These are phyloP conservation scores for Oreochromis niloticus DNA, from an alignment of 2,113 vertebrate genomes.

Conservation along the genomic window DNA sequence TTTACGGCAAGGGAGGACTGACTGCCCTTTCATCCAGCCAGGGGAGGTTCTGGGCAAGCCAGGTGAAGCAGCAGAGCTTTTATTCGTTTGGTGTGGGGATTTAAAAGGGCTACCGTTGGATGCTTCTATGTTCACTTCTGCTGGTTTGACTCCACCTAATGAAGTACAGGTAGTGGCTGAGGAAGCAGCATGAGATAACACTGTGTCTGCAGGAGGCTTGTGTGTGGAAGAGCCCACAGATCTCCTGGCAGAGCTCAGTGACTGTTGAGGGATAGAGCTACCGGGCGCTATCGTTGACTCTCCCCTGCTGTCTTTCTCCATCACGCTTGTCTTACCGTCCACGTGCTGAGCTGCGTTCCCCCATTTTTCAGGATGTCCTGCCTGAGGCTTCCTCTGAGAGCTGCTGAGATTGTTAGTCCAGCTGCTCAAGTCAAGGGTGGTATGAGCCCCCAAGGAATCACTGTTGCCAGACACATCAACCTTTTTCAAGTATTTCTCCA, in stretches of 20 bases:
- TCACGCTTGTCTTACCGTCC: neutral
- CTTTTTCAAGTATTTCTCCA: slow-evolving; percentile 87
- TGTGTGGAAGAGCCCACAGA: slow-evolving; percentile 10
- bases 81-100: neutral
- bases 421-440: slow-evolving; percentile 59
- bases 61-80: neutral
- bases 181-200: neutral
- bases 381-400: slow-evolving; percentile 14
- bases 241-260: slow-evolving; percentile 13
- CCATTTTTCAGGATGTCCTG: neutral
- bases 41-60: slow-evolving; percentile 1
- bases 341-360: neutral
- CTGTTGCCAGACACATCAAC: slow-evolving; percentile 68
- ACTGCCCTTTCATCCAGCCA: neutral
- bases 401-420: slow-evolving; percentile 35
- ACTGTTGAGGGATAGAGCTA: slow-evolving; percentile 33
- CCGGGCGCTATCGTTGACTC: neutral
- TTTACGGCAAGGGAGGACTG: neutral
- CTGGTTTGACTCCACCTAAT: neutral
- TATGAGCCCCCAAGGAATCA: slow-evolving; percentile 60
- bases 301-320: neutral
- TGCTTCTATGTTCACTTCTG: neutral
- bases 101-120: neutral
- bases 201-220: neutral
- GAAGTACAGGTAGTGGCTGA: neutral